Evolutionary conservation across 2,797 vertebrate genomes (phyloP).

Genomic region (Anguilla marmorata): DNA sequence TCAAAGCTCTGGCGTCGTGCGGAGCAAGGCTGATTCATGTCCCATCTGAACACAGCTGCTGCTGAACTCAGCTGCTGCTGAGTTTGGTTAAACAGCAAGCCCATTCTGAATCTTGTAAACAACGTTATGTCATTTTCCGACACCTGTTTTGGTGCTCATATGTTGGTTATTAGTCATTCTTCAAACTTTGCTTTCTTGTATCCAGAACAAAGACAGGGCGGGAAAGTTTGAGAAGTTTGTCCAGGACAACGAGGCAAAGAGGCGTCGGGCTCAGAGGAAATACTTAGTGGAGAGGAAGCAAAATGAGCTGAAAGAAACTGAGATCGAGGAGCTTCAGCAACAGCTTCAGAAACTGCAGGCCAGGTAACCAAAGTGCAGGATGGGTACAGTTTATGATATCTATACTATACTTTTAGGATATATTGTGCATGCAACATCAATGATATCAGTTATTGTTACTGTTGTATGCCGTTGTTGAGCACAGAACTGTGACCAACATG

Average conservation of each 20-base stretch:
- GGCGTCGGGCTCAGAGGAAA: slow-evolving; percentile 60
- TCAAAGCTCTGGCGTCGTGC: not conserved
- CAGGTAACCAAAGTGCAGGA: slow-evolving; percentile 56
- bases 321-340: slow-evolving; percentile 63
- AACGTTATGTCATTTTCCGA: not conserved
- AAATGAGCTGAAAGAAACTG: slow-evolving; percentile 62
- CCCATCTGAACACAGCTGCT: not conserved
- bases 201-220: slow-evolving; percentile 66
- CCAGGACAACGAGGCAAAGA: slow-evolving; percentile 68
- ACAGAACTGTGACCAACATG: not conserved
- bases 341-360: slow-evolving; percentile 60
- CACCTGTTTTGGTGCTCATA: not conserved
- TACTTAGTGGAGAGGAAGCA: slow-evolving; percentile 63
- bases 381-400: not conserved
- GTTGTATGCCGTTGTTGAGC: not conserved
- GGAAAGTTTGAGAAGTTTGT: slow-evolving; percentile 71
- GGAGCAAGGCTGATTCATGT: not conserved
- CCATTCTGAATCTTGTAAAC: not conserved
- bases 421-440: not conserved
- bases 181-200: slow-evolving; percentile 25
- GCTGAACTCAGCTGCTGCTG: not conserved
- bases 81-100: not conserved
- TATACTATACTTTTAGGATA: not conserved
- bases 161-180: not conserved
- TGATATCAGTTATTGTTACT: not conserved